Evolutionary conservation across 2,888 invertebrate species (phyloP).

Genomic region (Tineola bisselliella): DNA sequence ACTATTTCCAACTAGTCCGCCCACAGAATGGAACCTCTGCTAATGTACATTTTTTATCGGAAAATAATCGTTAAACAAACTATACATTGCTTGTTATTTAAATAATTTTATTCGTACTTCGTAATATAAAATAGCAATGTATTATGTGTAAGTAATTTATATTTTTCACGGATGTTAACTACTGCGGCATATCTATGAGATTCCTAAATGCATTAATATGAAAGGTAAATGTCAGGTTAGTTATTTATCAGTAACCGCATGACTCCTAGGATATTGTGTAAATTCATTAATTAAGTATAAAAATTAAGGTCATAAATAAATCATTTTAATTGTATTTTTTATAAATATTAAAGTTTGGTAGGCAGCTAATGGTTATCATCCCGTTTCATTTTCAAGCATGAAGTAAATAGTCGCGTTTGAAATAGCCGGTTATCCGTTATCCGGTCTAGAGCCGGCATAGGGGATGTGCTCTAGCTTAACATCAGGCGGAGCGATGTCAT

Average conservation of each 20-base stretch:
- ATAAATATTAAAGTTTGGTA: too few species aligned
- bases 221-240: background rate
- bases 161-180: background rate
- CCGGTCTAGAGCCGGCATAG: too few species aligned
- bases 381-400: too few species aligned
- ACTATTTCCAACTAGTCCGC: conserved; percentile 11
- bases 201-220: background rate
- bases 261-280: background rate
- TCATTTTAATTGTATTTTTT: background rate
- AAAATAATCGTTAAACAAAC: background rate
- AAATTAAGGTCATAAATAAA: background rate
- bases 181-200: background rate
- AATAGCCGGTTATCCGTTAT: too few species aligned
- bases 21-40: background rate
- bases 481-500: too few species aligned
- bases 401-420: too few species aligned
- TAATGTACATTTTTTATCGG: background rate
- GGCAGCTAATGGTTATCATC: too few species aligned
- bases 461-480: too few species aligned
- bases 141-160: background rate
- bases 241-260: background rate
- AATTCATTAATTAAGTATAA: background rate
- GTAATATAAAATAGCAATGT: background rate
- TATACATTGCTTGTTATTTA: background rate
- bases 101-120: background rate